Percentiles rank a stretch among this genome's conserved stretches.
Evolutionary conservation across 2,113 vertebrate species (phyloP).

Genomic region (human (Homo sapiens)): GRCh38 chr17:52036501-52037000

Average conservation of each 20-base stretch:
- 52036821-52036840: neutral
- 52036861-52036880: neutral
- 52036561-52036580: neutral
- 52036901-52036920: neutral
- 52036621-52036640: neutral
- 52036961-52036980: neutral
- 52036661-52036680: neutral
- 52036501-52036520: neutral
- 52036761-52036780: neutral
- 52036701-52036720: neutral
- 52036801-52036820: neutral
- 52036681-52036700: neutral
- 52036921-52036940: neutral
- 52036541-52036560: constrained; percentile 7
- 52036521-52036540: neutral
- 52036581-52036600: neutral
- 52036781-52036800: neutral
- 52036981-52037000: neutral
- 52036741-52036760: neutral
- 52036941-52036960: neutral
- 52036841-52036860: neutral
- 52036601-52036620: neutral
- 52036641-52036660: neutral
- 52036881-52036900: neutral
- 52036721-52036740: neutral